phyloP scores from a whole-genome alignment of 2,888 invertebrate genomes.

The Leucophora obtusa region DNA sequence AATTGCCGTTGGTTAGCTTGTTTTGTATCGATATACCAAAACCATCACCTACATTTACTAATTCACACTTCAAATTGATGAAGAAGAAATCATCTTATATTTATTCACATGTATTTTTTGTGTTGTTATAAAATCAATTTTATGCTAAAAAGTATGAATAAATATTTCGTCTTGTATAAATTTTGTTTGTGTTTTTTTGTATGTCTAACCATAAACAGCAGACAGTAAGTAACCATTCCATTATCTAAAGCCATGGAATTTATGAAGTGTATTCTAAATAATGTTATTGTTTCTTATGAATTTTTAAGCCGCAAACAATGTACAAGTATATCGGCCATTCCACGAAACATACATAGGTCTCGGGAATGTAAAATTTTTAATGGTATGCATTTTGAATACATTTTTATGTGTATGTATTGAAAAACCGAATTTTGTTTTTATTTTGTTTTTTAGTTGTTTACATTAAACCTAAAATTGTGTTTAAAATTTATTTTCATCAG shows the following conservation, averaged over 20 bases:
- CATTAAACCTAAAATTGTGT: too few relatives aligned
- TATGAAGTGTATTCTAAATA: constrained; percentile 73
- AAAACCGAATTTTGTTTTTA: too few relatives aligned
- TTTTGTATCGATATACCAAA: too few relatives aligned
- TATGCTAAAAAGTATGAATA: constrained; percentile 28
- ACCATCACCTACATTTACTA: not conserved
- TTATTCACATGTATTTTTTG: constrained; percentile 32
- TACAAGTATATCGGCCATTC: too few relatives aligned
- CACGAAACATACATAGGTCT: too few relatives aligned
- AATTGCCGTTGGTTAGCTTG: too few relatives aligned
- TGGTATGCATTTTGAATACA: too few relatives aligned
- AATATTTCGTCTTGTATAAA: constrained; percentile 40
- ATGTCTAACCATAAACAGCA: constrained; percentile 44
- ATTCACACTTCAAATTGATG: constrained; percentile 54
- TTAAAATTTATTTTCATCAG: too few relatives aligned
- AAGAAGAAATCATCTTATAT: constrained; percentile 41
- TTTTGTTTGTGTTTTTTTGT: constrained; percentile 45
- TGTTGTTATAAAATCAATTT: constrained; percentile 30
- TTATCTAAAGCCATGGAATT: constrained; percentile 70
- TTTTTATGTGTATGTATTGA: too few relatives aligned
- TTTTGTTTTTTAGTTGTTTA: too few relatives aligned
- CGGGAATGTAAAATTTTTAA: too few relatives aligned
- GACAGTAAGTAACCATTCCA: constrained; percentile 54
- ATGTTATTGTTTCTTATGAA: constrained; percentile 73
- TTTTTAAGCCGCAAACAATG: constrained; percentile 34